These are phyloP conservation scores for Heliocidaris tuberculata DNA, from an alignment of 35 echinoderm and acorn worm species.

Conservation along the genomic window DNA sequence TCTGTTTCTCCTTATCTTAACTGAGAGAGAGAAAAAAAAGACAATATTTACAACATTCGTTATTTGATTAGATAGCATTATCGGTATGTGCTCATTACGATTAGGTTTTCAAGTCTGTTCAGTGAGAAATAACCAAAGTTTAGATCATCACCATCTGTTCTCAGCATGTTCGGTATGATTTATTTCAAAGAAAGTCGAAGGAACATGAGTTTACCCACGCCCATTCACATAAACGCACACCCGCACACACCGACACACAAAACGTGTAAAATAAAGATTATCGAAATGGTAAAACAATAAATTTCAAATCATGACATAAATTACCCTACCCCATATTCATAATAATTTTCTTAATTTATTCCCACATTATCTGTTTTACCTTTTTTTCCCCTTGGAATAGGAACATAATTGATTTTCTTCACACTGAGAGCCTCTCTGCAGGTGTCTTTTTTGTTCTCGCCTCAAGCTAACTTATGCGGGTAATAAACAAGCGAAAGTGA, in stretches of 20 bases:
- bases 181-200: too few relatives aligned
- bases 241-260: background rate
- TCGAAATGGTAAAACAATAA: background rate
- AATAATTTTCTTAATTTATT: background rate
- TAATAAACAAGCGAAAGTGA: background rate
- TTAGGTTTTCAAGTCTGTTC: too few relatives aligned
- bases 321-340: background rate
- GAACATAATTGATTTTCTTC: slow-evolving; percentile 6
- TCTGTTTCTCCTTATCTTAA: background rate
- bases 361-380: background rate
- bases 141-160: background rate
- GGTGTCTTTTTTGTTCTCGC: background rate
- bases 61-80: too few relatives aligned
- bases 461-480: background rate
- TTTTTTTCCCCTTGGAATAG: background rate
- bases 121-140: background rate
- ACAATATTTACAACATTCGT: too few relatives aligned
- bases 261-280: background rate
- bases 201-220: too few relatives aligned
- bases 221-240: too few relatives aligned
- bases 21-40: background rate
- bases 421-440: background rate
- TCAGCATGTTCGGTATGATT: background rate
- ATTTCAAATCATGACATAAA: background rate
- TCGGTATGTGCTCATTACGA: too few relatives aligned